phyloP scores from a whole-genome alignment of 2,888 invertebrate species.

The Drosophila limbata region DNA sequence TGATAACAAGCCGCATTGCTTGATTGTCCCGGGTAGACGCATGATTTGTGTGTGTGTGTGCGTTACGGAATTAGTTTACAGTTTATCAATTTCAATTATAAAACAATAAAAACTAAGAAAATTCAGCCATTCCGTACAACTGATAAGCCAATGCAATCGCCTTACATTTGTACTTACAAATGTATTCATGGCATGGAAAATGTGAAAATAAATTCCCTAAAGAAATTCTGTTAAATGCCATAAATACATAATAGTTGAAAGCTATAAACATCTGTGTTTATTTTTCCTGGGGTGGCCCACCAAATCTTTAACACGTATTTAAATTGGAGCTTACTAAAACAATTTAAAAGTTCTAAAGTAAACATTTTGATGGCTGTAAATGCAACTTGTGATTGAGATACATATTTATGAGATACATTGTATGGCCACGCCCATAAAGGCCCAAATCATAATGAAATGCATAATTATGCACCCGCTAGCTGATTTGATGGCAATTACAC shows the following conservation, averaged over 20 bases:
- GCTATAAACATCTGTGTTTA: slow-evolving; percentile 52
- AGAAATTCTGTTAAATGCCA: slow-evolving; percentile 56
- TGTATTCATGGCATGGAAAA: slow-evolving; percentile 35
- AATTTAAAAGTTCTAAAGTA: slow-evolving; percentile 31
- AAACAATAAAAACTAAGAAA: slow-evolving; percentile 54
- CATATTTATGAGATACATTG: slow-evolving; percentile 1
- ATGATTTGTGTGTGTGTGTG: slow-evolving; percentile 8
- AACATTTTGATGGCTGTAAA: slow-evolving; percentile 37
- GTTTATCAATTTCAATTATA: slow-evolving; percentile 67
- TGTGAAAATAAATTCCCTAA: slow-evolving; percentile 47
- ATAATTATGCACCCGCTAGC: slow-evolving; percentile 66
- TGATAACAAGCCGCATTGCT: slow-evolving; percentile 38
- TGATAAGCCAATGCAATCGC: slow-evolving; percentile 48
- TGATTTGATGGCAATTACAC: slow-evolving; percentile 65
- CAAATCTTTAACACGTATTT: not conserved
- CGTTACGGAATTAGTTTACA: slow-evolving; percentile 53
- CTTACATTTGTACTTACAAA: slow-evolving; percentile 31
- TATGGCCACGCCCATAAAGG: slow-evolving; percentile 10
- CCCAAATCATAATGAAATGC: slow-evolving; percentile 36
- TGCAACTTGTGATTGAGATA: slow-evolving; percentile 37
- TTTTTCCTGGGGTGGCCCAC: slow-evolving; percentile 5
- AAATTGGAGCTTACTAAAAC: slow-evolving; percentile 11
- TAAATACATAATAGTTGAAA: slow-evolving; percentile 43
- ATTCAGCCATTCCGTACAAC: slow-evolving; percentile 16
- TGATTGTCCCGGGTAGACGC: slow-evolving; percentile 4